Percentiles rank a stretch among this genome's conserved stretches.
Conservation (phyloP, 2,113 vertebrate species). For the Aspidoscelis tigris region DNA sequence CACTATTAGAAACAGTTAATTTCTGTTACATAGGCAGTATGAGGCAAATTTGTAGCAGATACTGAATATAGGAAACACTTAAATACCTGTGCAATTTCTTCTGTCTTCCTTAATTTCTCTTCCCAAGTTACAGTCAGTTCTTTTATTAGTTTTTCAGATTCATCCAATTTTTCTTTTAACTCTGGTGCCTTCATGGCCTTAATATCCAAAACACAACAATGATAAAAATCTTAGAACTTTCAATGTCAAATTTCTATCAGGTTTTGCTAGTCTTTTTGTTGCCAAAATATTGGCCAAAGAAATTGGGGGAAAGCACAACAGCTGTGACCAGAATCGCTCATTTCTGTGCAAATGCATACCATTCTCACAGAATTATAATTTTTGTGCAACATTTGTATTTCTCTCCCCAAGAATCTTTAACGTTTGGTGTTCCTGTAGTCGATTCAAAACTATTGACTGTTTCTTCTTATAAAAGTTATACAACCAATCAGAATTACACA, state of each 20-base stretch:
- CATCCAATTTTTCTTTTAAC: conserved; percentile 95
- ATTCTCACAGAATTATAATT: not conserved
- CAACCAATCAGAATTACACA: not conserved
- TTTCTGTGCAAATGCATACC: not conserved
- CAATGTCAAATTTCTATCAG: not conserved
- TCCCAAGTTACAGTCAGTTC: conserved; percentile 98
- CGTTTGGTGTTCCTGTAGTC: not conserved
- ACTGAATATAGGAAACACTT: not conserved
- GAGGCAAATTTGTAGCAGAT: not conserved
- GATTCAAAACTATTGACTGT: not conserved
- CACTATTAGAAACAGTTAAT: not conserved
- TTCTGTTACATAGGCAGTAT: not conserved
- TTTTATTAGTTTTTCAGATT: conserved; percentile 97
- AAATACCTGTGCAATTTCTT: conserved; percentile 96
- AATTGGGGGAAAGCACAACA: not conserved
- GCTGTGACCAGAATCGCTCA: not conserved
- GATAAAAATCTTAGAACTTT: conserved; percentile 12
- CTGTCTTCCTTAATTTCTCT: conserved; percentile 96
- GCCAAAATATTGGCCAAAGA: conserved; percentile 2
- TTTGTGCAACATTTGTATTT: not conserved
- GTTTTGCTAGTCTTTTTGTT: not conserved
- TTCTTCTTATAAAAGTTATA: not conserved
- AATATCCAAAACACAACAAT: conserved; percentile 53
- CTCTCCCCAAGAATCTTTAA: not conserved
- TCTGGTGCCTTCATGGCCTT: conserved; percentile 97